Conservation (phyloP, 1,140 invertebrate species). For the Lordiphosa collinella region DNA sequence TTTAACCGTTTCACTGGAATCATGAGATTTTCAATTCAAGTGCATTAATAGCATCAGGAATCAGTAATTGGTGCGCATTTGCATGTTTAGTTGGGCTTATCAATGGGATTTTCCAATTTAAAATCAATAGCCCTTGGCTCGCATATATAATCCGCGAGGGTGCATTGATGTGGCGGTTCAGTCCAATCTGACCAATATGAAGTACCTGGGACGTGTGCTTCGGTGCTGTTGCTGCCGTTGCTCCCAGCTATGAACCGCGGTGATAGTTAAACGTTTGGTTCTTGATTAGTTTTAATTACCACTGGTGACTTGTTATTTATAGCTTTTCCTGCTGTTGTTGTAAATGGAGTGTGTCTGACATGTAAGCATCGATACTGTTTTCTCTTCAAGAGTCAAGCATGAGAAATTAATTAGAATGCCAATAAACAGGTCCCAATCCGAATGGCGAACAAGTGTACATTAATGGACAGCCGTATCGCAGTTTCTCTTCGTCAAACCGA, state of each 20-base stretch:
- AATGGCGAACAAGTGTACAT: constrained; percentile 43
- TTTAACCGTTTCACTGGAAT: too few relatives aligned
- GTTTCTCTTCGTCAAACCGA: constrained; percentile 31
- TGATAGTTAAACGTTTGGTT: constrained; percentile 11
- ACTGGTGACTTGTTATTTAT: constrained; percentile 14
- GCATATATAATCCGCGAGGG: constrained; percentile 38
- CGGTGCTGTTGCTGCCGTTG: constrained; percentile 34
- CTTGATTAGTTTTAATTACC: constrained; percentile 10
- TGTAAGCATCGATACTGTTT: constrained; percentile 47
- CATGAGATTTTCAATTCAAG: too few relatives aligned
- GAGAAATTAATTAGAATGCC: neutral
- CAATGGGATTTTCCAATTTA: neutral
- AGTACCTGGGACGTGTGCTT: constrained; percentile 46
- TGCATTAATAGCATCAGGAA: too few relatives aligned
- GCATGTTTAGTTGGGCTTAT: too few relatives aligned
- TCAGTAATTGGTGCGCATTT: too few relatives aligned
- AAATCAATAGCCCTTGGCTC: too few relatives aligned
- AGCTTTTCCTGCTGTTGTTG: constrained; percentile 52
- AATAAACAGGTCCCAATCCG: constrained; percentile 41
- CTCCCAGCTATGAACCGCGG: constrained; percentile 48
- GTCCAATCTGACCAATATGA: constrained; percentile 38
- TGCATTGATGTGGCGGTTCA: constrained; percentile 13
- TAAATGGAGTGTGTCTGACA: constrained; percentile 54
- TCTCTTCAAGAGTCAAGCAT: neutral
- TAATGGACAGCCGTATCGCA: constrained; percentile 55